Conservation (phyloP, 1,140 invertebrate genomes). For the Platyscapa corneri region DNA sequence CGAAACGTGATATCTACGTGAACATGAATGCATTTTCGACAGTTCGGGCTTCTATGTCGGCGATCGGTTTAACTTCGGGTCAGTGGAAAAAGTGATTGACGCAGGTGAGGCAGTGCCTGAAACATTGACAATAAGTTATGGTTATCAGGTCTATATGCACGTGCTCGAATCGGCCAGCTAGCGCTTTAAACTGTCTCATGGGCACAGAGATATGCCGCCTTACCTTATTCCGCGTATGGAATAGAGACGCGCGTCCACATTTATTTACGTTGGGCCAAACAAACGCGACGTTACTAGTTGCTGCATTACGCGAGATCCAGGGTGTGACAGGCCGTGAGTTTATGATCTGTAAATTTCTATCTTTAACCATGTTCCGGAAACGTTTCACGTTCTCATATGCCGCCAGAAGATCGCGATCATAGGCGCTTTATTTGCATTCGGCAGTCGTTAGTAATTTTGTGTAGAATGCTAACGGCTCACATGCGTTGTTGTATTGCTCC, state of each 20-base stretch:
- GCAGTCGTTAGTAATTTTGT: conserved; percentile 61
- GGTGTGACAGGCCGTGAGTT: conserved; percentile 63
- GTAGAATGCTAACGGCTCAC: conserved; percentile 68
- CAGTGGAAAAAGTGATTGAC: conserved; percentile 58
- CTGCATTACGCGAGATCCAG: conserved; percentile 50
- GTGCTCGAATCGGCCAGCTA: conserved; percentile 54
- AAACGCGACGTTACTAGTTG: conserved; percentile 55
- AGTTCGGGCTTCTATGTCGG: conserved; percentile 54
- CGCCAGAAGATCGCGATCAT: conserved; percentile 68
- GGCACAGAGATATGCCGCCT: conserved; percentile 57
- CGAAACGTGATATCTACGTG: conserved; percentile 60
- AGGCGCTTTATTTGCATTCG: conserved; percentile 61
- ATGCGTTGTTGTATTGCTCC: conserved; percentile 56
- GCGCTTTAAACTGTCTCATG: conserved; percentile 50
- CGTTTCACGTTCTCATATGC: conserved; percentile 61
- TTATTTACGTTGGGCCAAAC: conserved; percentile 61
- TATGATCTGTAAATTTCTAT: conserved; percentile 67
- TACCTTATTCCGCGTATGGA: conserved; percentile 58
- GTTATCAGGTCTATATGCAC: conserved; percentile 57
- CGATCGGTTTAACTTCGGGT: conserved; percentile 59
- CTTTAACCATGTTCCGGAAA: conserved; percentile 65
- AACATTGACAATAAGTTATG: conserved; percentile 38
- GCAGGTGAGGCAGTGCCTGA: conserved; percentile 57
- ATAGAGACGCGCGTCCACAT: conserved; percentile 59
- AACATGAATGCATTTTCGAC: conserved; percentile 54